Base-by-base conservation (phyloP, 2,797 vertebrate species). In the Sebastes kiyomatsui region DNA sequence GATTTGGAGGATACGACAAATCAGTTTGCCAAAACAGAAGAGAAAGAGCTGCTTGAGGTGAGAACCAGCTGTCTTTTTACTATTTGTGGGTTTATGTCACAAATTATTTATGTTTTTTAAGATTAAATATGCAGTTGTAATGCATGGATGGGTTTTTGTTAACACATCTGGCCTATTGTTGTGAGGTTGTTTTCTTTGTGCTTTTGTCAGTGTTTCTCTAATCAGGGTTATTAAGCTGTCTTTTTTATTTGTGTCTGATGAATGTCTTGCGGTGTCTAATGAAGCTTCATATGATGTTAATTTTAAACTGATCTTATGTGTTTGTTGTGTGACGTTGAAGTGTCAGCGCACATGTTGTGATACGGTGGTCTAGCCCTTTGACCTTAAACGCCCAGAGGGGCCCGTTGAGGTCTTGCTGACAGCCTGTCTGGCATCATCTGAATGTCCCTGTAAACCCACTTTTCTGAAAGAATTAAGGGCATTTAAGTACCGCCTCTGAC, bases 381-480 rank as follows among this genome's bases (percentile, higher is more conserved):
- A 84, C 64, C 75, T 65, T 32, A 71, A 81, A 82, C 22, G 55
- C 60, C 71, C 74, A 46, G 42, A 5, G 5, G 54, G 28, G 67
- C 82, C 55, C 1, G 0, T 67, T 23, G 38, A 62, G 33, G 78
- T 75, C 59, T 77, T 62, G 75, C 68, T 77, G 64, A 58, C 84
- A 72, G 71, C 7, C 49, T 77, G 81, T 80, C 77, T 80, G 56
- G 2, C n/a, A 3, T 71, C 32, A 38, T 82, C 68, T 77, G 22
- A 80, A 67, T 5, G 30, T 66, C 52, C 28, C 67, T 46, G 69
- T 77, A 55, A 83, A 79, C 12, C 77, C 72, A 86, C 76, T 82
- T 67, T 88, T 82, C 58, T 75, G 7, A 77, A 56, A 67, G 73
- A 83, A 88, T 89, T 85, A 87, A 79, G 70, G 78, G 42, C 80